These are phyloP conservation scores for Glyptemys insculpta DNA, from an alignment of 2,797 vertebrate genomes.

Conservation along the genomic window DNA sequence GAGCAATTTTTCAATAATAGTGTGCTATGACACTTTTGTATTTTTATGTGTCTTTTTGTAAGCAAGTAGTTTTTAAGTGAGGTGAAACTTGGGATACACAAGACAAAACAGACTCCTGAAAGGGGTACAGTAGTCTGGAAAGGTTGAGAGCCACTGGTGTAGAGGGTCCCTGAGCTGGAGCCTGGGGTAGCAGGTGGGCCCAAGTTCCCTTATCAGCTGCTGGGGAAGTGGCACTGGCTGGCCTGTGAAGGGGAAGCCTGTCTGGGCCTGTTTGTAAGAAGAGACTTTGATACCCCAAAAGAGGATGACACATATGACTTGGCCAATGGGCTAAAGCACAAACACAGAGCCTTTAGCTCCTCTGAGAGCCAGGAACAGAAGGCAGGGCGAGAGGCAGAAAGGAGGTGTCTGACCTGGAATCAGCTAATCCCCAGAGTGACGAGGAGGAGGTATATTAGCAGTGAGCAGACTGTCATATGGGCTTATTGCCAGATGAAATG, in stretches of 20 bases:
- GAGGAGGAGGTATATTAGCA: neutral
- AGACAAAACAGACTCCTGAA: too few relatives aligned
- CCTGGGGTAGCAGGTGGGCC: neutral
- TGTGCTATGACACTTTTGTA: too few relatives aligned
- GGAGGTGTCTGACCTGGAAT: neutral
- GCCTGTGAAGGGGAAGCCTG: neutral
- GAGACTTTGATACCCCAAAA: neutral
- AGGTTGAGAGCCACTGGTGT: too few relatives aligned
- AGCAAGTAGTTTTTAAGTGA: too few relatives aligned
- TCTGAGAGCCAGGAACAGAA: neutral
- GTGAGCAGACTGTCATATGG: neutral
- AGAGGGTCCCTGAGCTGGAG: too few relatives aligned
- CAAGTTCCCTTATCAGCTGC: neutral
- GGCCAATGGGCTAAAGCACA: neutral
- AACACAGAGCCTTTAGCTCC: neutral
- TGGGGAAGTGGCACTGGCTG: neutral
- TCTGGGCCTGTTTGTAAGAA: neutral
- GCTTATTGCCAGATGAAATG: neutral
- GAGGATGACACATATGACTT: neutral
- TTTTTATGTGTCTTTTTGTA: too few relatives aligned
- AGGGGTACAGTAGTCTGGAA: too few relatives aligned
- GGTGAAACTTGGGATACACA: too few relatives aligned
- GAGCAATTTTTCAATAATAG: too few relatives aligned
- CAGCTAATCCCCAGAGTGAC: neutral
- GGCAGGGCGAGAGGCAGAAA: neutral